These are phyloP conservation scores for Peromyscus leucopus DNA, from an alignment of 2,113 vertebrate genomes.

Conservation along the genomic window DNA sequence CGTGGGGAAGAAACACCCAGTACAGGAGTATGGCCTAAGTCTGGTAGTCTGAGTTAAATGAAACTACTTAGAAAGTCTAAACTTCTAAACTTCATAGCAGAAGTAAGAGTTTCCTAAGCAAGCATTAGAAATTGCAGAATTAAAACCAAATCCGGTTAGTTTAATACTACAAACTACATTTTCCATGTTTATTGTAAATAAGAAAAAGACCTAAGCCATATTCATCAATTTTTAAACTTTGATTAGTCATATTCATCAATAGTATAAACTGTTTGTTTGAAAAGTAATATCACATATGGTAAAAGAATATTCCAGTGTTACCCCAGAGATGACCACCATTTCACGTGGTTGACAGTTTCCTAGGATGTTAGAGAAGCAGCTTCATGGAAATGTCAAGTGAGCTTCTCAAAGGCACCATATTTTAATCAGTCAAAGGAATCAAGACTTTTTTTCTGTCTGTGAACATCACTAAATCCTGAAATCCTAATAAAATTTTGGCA, in stretches of 20 bases:
- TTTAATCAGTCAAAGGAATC: conserved; percentile 17
- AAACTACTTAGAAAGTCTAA: not conserved
- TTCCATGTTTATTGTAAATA: conserved; percentile 25
- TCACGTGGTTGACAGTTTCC: not conserved
- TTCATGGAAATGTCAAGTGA: not conserved
- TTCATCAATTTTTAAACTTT: conserved; percentile 12
- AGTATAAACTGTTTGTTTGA: conserved; percentile 26
- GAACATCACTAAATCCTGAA: conserved; percentile 11
- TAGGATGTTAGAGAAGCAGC: not conserved
- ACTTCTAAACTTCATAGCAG: not conserved
- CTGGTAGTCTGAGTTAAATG: not conserved
- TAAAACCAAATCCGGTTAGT: not conserved
- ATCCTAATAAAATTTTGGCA: conserved; percentile 26
- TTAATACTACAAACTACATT: not conserved
- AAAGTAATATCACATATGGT: not conserved
- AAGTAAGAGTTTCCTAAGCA: not conserved
- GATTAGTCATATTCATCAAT: conserved; percentile 16
- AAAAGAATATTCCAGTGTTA: conserved; percentile 10
- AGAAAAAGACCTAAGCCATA: conserved; percentile 2
- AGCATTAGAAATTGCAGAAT: not conserved
- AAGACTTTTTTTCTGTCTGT: not conserved
- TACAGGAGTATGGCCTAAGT: not conserved
- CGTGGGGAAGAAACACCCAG: not conserved
- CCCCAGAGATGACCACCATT: not conserved
- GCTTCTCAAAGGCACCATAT: not conserved